These are phyloP conservation scores for Malurus elegans DNA, from an alignment of 2,113 vertebrate genomes.

Conservation along the genomic window DNA sequence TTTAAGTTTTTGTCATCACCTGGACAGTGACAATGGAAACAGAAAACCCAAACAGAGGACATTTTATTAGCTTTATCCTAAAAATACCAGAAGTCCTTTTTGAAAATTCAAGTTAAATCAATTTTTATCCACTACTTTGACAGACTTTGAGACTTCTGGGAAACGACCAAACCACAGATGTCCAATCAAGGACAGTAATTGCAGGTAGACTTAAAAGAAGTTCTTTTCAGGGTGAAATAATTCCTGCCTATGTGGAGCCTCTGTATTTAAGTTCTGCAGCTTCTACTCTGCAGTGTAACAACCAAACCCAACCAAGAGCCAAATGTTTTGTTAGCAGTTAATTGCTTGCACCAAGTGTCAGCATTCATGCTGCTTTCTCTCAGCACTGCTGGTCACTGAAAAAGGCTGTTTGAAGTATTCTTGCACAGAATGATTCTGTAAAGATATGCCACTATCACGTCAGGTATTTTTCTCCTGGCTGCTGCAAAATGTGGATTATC, in stretches of 20 bases:
- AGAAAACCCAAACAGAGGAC: background rate
- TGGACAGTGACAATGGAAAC: background rate
- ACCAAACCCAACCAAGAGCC: slow-evolving; percentile 9
- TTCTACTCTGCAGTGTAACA: background rate
- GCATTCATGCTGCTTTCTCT: background rate
- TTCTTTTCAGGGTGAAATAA: background rate
- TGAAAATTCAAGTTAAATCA: background rate
- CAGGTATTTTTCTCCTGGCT: background rate
- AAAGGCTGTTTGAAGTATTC: slow-evolving; percentile 5
- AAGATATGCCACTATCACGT: background rate
- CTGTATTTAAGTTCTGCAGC: background rate
- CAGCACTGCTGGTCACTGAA: background rate
- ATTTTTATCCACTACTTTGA: background rate
- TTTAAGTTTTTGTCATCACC: background rate
- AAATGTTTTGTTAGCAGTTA: slow-evolving; percentile 29
- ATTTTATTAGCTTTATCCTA: background rate
- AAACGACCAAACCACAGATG: background rate
- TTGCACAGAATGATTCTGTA: background rate
- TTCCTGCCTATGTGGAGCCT: background rate
- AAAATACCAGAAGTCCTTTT: background rate
- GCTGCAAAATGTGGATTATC: background rate
- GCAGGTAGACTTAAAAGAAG: background rate
- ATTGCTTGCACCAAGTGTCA: background rate
- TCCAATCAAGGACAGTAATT: background rate
- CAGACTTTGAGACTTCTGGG: background rate